A percentile compares a stretch with the other conserved stretches of the same genome.
Evolutionary conservation across 2,113 vertebrate species (phyloP).

Genomic region (Montifringilla adamsi): DNA sequence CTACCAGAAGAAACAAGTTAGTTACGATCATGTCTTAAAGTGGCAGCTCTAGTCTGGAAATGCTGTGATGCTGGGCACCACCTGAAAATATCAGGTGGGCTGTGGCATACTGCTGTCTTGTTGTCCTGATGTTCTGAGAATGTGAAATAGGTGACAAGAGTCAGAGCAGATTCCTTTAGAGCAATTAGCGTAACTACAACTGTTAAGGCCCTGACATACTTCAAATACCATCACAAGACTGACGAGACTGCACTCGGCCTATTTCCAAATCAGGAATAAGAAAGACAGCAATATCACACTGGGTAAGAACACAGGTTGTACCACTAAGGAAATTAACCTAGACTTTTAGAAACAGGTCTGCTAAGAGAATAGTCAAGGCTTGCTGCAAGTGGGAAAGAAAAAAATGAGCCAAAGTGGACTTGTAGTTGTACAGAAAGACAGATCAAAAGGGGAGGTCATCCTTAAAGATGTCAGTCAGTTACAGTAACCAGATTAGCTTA

Average conservation of each 20-base stretch:
- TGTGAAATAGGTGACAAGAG: not conserved
- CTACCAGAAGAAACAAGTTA: not conserved
- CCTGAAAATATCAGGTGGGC: not conserved
- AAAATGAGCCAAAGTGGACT: not conserved
- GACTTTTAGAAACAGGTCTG: not conserved
- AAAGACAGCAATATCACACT: not conserved
- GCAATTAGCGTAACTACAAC: not conserved
- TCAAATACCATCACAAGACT: not conserved
- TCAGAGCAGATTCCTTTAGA: not conserved
- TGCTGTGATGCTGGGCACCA: not conserved
- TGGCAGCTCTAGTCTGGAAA: not conserved
- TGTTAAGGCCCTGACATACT: not conserved
- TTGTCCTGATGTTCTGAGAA: not conserved
- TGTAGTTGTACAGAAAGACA: not conserved
- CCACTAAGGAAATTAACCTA: not conserved
- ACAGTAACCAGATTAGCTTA: not conserved
- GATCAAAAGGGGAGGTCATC: not conserved
- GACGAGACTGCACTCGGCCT: not conserved
- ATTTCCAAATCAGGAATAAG: not conserved
- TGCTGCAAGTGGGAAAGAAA: not conserved
- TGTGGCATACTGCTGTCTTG: not conserved
- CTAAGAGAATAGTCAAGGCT: not conserved
- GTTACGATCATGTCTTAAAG: accelerated
- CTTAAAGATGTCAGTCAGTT: not conserved
- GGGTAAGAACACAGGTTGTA: not conserved